These are phyloP conservation scores for Eupithecia exiguata DNA, from an alignment of 2,888 invertebrate genomes.

Conservation along the genomic window DNA sequence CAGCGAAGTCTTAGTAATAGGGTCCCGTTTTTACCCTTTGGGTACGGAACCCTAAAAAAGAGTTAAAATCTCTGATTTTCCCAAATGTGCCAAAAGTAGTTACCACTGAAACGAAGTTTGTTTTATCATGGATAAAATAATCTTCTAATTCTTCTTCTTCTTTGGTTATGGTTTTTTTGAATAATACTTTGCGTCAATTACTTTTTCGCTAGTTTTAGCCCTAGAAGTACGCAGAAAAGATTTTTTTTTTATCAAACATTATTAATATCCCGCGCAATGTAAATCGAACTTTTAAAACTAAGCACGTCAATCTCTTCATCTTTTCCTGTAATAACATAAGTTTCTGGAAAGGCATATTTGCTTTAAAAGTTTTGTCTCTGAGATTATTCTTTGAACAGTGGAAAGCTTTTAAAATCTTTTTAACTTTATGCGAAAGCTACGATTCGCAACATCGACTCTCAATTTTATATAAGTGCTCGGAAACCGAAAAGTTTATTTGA, in stretches of 20 bases:
- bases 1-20: too few relatives aligned
- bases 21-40: too few relatives aligned
- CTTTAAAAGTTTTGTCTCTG: slow-evolving; percentile 24
- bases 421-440: slow-evolving; percentile 33
- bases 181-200: too few relatives aligned
- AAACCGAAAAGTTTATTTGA: slow-evolving; percentile 24
- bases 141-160: too few relatives aligned
- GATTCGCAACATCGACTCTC: slow-evolving; percentile 24
- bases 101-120: background rate
- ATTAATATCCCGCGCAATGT: background rate
- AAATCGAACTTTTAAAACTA: background rate
- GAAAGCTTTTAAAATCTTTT: slow-evolving; percentile 40
- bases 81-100: too few relatives aligned
- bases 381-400: slow-evolving; percentile 37
- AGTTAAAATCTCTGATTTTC: too few relatives aligned
- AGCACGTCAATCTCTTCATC: slow-evolving; percentile 14
- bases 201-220: too few relatives aligned
- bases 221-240: too few relatives aligned
- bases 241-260: too few relatives aligned
- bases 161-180: too few relatives aligned
- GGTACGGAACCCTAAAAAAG: too few relatives aligned
- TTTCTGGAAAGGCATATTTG: slow-evolving; percentile 28
- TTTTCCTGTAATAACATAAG: slow-evolving; percentile 35
- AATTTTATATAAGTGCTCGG: slow-evolving; percentile 30
- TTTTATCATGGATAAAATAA: too few relatives aligned